These are phyloP conservation scores for Lypha dubia DNA, from an alignment of 2,888 invertebrate genomes.

Conservation along the genomic window DNA sequence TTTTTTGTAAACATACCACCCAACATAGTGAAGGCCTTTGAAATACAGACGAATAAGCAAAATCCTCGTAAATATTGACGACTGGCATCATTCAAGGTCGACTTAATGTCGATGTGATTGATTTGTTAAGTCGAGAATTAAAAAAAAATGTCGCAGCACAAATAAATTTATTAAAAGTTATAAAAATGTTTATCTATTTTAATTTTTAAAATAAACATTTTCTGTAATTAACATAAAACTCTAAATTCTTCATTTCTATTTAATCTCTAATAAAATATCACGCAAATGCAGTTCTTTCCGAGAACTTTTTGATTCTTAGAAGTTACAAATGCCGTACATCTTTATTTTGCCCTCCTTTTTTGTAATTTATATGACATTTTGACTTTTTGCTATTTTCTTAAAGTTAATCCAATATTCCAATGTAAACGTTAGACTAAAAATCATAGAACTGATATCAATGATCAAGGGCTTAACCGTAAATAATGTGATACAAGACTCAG, in stretches of 20 bases:
- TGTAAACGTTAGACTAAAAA: not conserved
- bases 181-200: too few relatives aligned
- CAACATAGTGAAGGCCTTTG: too few relatives aligned
- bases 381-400: conserved; percentile 59
- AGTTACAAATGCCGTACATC: not conserved
- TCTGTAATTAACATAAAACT: not conserved
- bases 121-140: too few relatives aligned
- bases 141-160: too few relatives aligned
- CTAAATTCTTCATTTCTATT: not conserved
- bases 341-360: not conserved
- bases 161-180: too few relatives aligned
- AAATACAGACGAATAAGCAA: too few relatives aligned
- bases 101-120: too few relatives aligned
- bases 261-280: not conserved
- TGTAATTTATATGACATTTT: conserved; percentile 55
- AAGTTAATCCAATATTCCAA: conserved; percentile 55
- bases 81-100: too few relatives aligned
- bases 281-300: not conserved
- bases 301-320: not conserved
- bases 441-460: conserved; percentile 26
- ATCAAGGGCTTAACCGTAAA: conserved; percentile 61
- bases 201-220: too few relatives aligned
- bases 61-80: too few relatives aligned
- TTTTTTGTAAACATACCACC: too few relatives aligned
- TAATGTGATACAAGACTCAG: conserved; percentile 63